Base-by-base conservation (phyloP, 2,797 vertebrate species). In the Orientallactaga sibirica region DNA sequence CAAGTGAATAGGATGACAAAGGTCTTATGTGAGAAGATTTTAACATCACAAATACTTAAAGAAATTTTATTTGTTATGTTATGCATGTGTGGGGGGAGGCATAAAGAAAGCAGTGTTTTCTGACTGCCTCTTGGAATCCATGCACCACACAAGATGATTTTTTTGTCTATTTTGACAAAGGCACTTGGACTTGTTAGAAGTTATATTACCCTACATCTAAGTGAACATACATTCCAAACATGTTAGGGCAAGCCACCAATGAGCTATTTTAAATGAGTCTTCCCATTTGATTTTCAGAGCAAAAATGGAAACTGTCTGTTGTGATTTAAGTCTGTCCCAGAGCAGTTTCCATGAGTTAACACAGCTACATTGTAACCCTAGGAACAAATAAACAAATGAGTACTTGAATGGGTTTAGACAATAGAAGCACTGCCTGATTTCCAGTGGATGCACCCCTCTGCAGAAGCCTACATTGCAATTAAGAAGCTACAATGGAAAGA, bases 291-390 rank as follows among this genome's bases (percentile, higher is more conserved):
- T 97, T 98, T 98, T 98, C 96, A 97, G 97, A 98, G 94, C 95
- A 98, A 98, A 94, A 96, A 90, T 97, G 97, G 95, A 98, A 98
- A 97, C 97, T 98, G 97, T 98, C 98, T 98, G 97, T 96, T 98
- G 97, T 97, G 97, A 98, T 98, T 98, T 98, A 98, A 98, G 97
- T 98, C 97, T 98, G 97, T 98, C 97, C 97, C 93, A 97, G 94
- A 98, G 97, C 97, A 97, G 96, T 98, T 98, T 98, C 98, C 98
- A 97, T 97, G 98, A 98, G 96, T 98, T 98, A 98, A 97, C 97
- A 94, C 95, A 96, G 97, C 91, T 97, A 95, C 98, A 98, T 92
- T 97, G 83, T 94, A 97, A 98, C 96, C 80, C 92, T 24, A 96
- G 97, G 97, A 98, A 97, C 78, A 97, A 97, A 97, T 95, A 98